Evolutionary conservation across 2,113 vertebrate genomes (phyloP).

Genomic region (Xenopus borealis): DNA sequence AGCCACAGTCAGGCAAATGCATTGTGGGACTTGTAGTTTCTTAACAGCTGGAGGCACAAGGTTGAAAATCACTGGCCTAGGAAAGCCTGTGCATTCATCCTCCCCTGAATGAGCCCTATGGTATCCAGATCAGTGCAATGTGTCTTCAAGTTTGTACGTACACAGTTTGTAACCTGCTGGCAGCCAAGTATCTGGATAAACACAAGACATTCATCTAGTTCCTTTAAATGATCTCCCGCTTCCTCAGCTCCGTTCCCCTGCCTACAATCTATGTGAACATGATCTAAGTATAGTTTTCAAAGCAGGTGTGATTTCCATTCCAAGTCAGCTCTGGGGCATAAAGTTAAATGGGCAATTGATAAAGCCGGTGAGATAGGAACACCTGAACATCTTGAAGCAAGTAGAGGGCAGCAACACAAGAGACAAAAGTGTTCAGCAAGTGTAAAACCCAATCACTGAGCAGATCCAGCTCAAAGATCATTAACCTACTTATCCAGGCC

Average conservation of each 20-base stretch:
- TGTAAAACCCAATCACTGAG: not conserved
- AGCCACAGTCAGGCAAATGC: too few species aligned
- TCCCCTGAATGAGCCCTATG: too few species aligned
- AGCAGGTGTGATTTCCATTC: conserved; percentile 35
- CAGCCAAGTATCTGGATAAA: too few species aligned
- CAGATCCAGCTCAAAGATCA: not conserved
- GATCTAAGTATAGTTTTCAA: conserved; percentile 29
- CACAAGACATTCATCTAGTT: not conserved
- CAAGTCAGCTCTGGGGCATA: conserved; percentile 30
- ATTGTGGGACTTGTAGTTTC: too few species aligned
- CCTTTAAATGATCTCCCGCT: conserved; percentile 21
- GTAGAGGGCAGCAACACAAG: not conserved
- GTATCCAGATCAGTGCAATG: too few species aligned
- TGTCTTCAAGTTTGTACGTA: too few species aligned
- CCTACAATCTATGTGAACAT: conserved; percentile 24
- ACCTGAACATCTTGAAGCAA: conserved; percentile 20
- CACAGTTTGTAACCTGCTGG: too few species aligned
- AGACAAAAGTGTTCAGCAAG: not conserved
- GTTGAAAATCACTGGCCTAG: too few species aligned
- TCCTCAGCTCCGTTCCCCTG: not conserved
- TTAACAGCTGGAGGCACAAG: too few species aligned
- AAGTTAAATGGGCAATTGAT: conserved; percentile 31
- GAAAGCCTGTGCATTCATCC: too few species aligned
- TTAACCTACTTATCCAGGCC: not conserved
- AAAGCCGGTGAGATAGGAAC: conserved; percentile 1